Evolutionary conservation across 2,888 invertebrate genomes (phyloP), one percentile per base, ranked within the genome.

Genomic region (Autographa pulchrina): DNA sequence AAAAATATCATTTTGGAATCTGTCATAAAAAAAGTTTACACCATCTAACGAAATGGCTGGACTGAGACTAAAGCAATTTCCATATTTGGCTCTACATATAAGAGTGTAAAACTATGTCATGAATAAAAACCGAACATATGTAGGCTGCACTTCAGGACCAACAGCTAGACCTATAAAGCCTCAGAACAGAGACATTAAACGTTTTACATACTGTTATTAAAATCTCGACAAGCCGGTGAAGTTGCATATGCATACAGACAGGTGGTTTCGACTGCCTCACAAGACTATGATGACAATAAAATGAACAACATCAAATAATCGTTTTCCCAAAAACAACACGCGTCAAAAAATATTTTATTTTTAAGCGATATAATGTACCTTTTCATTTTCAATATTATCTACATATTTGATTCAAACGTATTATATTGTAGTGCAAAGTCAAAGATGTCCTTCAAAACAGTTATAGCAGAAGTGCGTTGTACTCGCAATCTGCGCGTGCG

Each of bases 121-220:
- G 2, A 8, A 65, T 25, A 43, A 52, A 14, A 80, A 70, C 35
- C 43, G 41, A n/a, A 43, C 16, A 43, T 16, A 14, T n/a, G 14
- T 32, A 58, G 48, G 54, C n/a, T 32, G 18, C 48, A 62, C 60
- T 75, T 41, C 31, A 65, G 16, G 41, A 65, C n/a, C 67, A 77
- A 80, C 62, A 67, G 79, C 62, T 52, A 32, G 41, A 65, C 77
- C 71, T 54, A 61, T 80, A 80, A 80, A 61, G 60, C n/a, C 25
- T 25, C 25, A 25, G 62, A 65, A 80, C 35, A 80, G 48, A 66
- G 65, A 65, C 66, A 25, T 58, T 43, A 41, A 62, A 58, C 72
- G 65, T 72, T 72, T 80, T 68, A 67, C 43, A 38, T 78, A 35
- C 66, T 70, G 41, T 52, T 65, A 60, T 60, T 77, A 62, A 69